Conservation (phyloP, 2,797 vertebrate species). For the Labeo calbasu region DNA sequence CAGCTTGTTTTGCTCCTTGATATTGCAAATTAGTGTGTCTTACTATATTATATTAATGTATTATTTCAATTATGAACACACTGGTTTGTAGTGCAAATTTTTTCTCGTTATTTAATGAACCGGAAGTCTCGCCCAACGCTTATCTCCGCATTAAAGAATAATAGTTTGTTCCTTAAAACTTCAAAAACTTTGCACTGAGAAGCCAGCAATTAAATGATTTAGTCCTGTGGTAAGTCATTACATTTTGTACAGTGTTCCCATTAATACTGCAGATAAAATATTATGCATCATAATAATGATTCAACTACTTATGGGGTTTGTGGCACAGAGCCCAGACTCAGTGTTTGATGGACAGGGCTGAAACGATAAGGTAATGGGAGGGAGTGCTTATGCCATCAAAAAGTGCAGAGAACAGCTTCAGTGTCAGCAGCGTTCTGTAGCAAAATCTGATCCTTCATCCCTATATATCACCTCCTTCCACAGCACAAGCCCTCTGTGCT, state of each 20-base stretch:
- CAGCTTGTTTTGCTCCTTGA: too few species aligned
- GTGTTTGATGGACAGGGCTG: conserved; percentile 41
- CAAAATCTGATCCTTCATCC: conserved; percentile 5
- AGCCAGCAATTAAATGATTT: conserved; percentile 13
- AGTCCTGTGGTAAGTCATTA: conserved; percentile 20
- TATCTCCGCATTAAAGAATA: background rate
- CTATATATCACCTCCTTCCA: conserved; percentile 20
- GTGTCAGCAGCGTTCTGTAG: conserved; percentile 16
- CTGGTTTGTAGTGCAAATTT: too few species aligned
- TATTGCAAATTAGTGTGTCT: too few species aligned
- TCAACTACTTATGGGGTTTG: conserved; percentile 31
- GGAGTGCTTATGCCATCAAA: conserved; percentile 44
- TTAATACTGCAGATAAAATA: conserved; percentile 35
- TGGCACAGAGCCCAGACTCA: conserved; percentile 46
- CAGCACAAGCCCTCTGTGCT: background rate
- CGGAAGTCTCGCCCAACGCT: too few species aligned
- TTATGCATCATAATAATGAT: conserved; percentile 34
- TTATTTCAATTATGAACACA: too few species aligned
- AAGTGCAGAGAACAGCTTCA: conserved; percentile 8
- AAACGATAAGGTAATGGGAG: conserved; percentile 18
- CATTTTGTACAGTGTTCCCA: conserved; percentile 27
- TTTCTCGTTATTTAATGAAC: too few species aligned
- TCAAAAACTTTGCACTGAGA: background rate
- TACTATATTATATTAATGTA: too few species aligned
- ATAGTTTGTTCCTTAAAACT: background rate